These are phyloP conservation scores for Smutsia gigantea DNA, from an alignment of 2,797 vertebrate species.

Conservation along the genomic window DNA sequence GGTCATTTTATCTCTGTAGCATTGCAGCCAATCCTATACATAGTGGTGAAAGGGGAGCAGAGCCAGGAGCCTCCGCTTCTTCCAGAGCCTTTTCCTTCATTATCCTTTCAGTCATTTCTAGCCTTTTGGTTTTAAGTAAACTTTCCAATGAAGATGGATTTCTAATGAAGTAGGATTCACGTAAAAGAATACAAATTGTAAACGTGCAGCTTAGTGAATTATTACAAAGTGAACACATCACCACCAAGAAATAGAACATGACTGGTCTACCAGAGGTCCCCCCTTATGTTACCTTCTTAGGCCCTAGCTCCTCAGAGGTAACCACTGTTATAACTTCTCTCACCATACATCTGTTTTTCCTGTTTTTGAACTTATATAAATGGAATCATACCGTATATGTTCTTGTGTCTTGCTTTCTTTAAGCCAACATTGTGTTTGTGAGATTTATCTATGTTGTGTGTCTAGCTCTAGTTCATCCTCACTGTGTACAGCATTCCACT, in stretches of 20 bases:
- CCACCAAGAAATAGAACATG: not conserved
- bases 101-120: not conserved
- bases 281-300: not conserved
- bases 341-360: not conserved
- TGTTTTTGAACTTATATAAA: not conserved
- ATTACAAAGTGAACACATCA: slow-evolving; percentile 17
- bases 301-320: not conserved
- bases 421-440: not conserved
- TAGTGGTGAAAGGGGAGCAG: not conserved
- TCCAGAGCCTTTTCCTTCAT: slow-evolving; percentile 8
- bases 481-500: not conserved
- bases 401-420: slow-evolving; percentile 16
- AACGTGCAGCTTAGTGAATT: not conserved
- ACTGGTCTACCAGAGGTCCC: not conserved
- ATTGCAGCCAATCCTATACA: not conserved
- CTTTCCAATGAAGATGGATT: not conserved
- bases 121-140: slow-evolving; percentile 57
- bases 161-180: not conserved
- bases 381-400: not conserved
- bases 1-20: slow-evolving; percentile 27
- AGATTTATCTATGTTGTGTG: not conserved
- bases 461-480: not conserved
- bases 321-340: not conserved
- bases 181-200: not conserved
- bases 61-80: not conserved